These are phyloP conservation scores for Archocentrus centrarchus DNA, from an alignment of 2,113 vertebrate genomes.

Conservation along the genomic window DNA sequence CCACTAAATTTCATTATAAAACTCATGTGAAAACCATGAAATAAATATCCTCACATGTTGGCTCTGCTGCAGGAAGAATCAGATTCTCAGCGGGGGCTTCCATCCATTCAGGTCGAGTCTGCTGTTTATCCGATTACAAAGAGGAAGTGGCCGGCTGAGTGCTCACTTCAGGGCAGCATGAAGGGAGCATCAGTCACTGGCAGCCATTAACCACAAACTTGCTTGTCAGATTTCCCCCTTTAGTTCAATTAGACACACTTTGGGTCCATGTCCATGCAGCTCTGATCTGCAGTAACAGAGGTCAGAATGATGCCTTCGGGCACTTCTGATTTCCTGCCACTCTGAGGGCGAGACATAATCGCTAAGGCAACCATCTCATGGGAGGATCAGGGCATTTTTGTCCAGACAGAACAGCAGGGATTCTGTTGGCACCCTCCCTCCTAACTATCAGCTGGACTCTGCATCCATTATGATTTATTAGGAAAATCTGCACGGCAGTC, in stretches of 20 bases:
- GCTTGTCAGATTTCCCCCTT: slow-evolving; percentile 46
- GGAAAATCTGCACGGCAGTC: not conserved
- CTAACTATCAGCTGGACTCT: not conserved
- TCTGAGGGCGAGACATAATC: not conserved
- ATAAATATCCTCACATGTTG: slow-evolving; percentile 28
- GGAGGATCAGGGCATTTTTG: slow-evolving; percentile 1
- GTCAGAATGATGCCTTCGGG: slow-evolving; percentile 46
- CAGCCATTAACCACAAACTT: slow-evolving; percentile 50
- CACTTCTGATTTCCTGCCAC: slow-evolving; percentile 55
- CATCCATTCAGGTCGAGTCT: slow-evolving; percentile 23
- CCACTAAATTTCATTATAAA: slow-evolving; percentile 21
- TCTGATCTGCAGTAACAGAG: slow-evolving; percentile 44
- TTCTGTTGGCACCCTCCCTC: slow-evolving; percentile 26
- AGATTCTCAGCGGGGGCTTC: slow-evolving; percentile 23
- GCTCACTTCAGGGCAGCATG: slow-evolving; percentile 20
- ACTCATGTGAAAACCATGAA: slow-evolving; percentile 45
- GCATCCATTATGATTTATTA: not conserved
- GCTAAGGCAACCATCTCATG: not conserved
- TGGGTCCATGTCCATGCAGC: slow-evolving; percentile 32
- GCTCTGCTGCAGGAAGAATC: slow-evolving; percentile 31
- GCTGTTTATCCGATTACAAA: slow-evolving; percentile 57
- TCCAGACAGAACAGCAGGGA: slow-evolving; percentile 31
- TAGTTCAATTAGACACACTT: slow-evolving; percentile 62
- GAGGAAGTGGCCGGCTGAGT: slow-evolving; percentile 48
- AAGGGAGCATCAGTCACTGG: slow-evolving; percentile 44